These are phyloP conservation scores for Dermochelys coriacea DNA, from an alignment of 2,797 vertebrate species.

Conservation along the genomic window DNA sequence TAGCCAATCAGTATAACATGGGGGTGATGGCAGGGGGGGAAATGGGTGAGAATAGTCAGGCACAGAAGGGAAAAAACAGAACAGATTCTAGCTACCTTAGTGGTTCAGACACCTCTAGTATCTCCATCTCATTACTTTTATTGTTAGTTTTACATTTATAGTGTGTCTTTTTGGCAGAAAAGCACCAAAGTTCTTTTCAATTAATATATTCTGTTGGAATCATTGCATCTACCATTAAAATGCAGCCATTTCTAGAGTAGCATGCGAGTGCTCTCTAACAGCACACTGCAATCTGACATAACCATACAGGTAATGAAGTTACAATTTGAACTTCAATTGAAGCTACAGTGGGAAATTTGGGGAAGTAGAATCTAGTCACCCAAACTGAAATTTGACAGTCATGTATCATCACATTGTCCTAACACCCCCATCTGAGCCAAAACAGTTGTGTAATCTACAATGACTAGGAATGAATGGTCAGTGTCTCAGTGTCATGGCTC, in stretches of 20 bases:
- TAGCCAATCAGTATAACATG: rapidly evolving
- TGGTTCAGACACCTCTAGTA: background rate
- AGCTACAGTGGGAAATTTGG: background rate
- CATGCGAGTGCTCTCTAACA: background rate
- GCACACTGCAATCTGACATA: background rate
- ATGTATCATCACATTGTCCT: background rate
- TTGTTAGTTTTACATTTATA: background rate
- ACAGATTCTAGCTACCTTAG: background rate
- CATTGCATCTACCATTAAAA: background rate
- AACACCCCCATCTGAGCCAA: background rate
- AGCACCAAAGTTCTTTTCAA: background rate
- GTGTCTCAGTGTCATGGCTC: background rate
- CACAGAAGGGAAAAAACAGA: background rate
- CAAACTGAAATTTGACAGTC: background rate
- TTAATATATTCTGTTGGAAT: constrained; percentile 5
- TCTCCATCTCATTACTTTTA: background rate
- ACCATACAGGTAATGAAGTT: background rate
- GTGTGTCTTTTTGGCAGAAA: constrained; percentile 11
- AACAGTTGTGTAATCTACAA: background rate
- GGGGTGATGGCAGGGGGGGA: background rate
- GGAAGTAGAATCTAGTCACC: too few species aligned
- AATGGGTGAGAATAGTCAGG: background rate
- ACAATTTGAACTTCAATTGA: background rate
- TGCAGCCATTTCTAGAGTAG: background rate
- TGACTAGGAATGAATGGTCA: background rate